Evolutionary conservation across 2,113 vertebrate genomes (phyloP), one percentile per base, ranked within the genome.

Genomic region (Amphilophus citrinellus): DNA sequence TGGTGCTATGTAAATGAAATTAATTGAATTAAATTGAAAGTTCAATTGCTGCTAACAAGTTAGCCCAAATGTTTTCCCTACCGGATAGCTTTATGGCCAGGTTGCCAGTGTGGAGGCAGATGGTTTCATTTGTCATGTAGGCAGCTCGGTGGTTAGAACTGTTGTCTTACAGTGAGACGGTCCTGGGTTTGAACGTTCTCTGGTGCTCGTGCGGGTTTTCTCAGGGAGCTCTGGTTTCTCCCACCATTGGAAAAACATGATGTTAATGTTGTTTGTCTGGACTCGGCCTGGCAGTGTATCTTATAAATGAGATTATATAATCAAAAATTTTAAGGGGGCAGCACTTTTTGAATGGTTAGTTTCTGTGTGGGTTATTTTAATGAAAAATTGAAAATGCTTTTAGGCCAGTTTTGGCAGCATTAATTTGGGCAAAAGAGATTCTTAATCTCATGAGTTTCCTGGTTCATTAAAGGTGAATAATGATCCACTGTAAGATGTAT

Each of bases 11-110:
- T 53, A 20, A 71, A 32, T 0, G 50, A 53, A 47, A 71, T 27
- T 71, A 24, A 71, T 7, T 71, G 18, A 27, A 32, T 71, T 71
- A 13, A 13, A 32, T 53, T 73, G 44, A 32, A 53, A 32, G 27
- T 53, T 73, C 27, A 53, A 17, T 22, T 65, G 11, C 62, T 53
- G 66, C 24, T 53, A 24, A 6, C 10, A 32, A 73, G 10, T 3
- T 53, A 1, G 3, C 66, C 0, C 0, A 20, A 53, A 32, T 10
- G 30, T 10, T 8, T 73, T 71, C 0, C 18, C 15, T 4, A 50
- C 9, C 20, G 24, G 66, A 71, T 20, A 14, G 44, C 53, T 73
- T 71, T 53, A 1, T 39, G 62, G 20, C 6, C 62, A 14, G 3
- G 35, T 39, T 65, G 62, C 20, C 20, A 22, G 37, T 65, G 62